A percentile compares a stretch with the other conserved stretches of the same genome.
phyloP scores from a whole-genome alignment of 2,797 vertebrate genomes.

The Phyllotis vaccarum region DNA sequence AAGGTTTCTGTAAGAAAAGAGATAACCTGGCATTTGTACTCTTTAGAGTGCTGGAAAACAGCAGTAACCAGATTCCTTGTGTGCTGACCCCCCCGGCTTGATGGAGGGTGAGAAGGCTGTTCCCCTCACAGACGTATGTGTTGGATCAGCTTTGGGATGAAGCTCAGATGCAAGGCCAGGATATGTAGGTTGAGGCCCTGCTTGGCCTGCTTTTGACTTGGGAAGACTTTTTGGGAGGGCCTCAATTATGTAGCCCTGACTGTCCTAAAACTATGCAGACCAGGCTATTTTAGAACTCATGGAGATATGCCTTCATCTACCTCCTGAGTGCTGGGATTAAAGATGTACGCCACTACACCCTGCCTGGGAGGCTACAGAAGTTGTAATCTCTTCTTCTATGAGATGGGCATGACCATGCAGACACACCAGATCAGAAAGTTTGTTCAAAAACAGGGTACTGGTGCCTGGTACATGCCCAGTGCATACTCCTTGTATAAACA shows the following conservation, averaged over 20 bases:
- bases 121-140: background rate
- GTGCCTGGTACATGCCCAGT: background rate
- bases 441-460: background rate
- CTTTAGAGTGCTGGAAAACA: background rate
- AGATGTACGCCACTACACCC: background rate
- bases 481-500: background rate
- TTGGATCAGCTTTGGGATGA: background rate
- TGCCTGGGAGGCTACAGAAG: background rate
- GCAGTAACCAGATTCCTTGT: background rate
- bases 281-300: background rate
- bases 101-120: background rate
- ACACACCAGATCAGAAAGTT: background rate
- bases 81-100: accelerated
- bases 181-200: background rate
- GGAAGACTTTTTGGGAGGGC: background rate
- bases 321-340: background rate
- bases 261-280: background rate
- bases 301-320: no score
- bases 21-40: background rate
- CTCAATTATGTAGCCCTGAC: background rate
- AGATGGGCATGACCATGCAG: background rate
- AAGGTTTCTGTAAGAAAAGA: background rate
- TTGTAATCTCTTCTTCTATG: background rate
- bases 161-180: background rate
- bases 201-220: background rate